Conservation (phyloP, 1,140 invertebrate species). For the Neoseiulus cucumeris region DNA sequence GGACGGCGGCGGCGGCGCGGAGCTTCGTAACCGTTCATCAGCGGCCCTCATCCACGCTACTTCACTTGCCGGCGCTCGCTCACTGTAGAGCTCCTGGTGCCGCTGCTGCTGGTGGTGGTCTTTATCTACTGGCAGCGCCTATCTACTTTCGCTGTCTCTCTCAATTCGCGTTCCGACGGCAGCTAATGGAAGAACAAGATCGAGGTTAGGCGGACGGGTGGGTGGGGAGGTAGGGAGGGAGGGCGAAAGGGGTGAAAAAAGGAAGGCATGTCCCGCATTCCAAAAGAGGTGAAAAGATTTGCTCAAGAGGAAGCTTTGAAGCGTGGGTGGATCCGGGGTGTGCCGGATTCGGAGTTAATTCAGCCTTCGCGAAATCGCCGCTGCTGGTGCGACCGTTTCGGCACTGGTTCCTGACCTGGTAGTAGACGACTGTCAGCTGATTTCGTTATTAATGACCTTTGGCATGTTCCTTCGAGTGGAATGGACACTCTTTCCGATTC, state of each 20-base stretch:
- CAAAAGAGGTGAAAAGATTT: not conserved
- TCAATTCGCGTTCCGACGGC: not conserved
- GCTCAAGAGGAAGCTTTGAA: not conserved
- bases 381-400: too few species aligned
- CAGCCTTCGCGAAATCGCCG: not conserved
- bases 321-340: not conserved
- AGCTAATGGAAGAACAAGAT: slow-evolving; percentile 2
- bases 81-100: not conserved
- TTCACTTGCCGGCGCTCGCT: not conserved
- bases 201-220: not conserved
- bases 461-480: not conserved
- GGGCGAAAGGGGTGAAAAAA: not conserved
- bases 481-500: too few species aligned
- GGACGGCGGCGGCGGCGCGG: too few species aligned
- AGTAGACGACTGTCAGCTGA: not conserved
- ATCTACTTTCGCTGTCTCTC: not conserved
- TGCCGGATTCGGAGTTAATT: not conserved
- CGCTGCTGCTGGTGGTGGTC: not conserved
- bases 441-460: slow-evolving; percentile 10
- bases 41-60: not conserved
- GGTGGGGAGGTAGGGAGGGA: not conserved
- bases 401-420: too few species aligned
- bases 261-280: not conserved
- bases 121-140: not conserved
- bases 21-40: too few species aligned